Conservation (phyloP, 2,113 vertebrate species). For the Macaca mulatta region DNA sequence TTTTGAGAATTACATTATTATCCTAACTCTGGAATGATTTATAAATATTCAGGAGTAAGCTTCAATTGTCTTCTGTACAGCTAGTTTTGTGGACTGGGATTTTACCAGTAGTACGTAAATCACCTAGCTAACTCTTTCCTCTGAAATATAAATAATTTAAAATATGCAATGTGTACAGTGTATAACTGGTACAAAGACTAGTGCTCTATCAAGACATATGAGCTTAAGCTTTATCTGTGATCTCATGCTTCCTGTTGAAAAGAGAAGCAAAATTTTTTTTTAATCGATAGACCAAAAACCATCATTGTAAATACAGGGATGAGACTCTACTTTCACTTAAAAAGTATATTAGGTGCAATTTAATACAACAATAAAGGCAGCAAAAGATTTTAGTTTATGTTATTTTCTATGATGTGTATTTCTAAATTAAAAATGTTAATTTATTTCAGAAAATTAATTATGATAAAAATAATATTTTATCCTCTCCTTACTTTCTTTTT, state of each 20-base stretch:
- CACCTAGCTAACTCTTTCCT: constrained; percentile 78
- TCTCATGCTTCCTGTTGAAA: constrained; percentile 84
- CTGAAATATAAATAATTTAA: constrained; percentile 87
- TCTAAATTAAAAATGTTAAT: constrained; percentile 51
- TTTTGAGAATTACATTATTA: constrained; percentile 19
- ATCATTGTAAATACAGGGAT: constrained; percentile 58
- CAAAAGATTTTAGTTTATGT: neutral
- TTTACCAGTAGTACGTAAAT: constrained; percentile 78
- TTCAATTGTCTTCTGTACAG: constrained; percentile 69
- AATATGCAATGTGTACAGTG: constrained; percentile 67
- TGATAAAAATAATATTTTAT: constrained; percentile 41
- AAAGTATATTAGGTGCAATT: neutral
- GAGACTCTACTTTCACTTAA: constrained; percentile 57
- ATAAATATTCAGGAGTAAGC: neutral
- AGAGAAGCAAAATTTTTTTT: constrained; percentile 79
- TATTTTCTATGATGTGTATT: constrained; percentile 47
- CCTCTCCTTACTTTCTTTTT: constrained; percentile 46
- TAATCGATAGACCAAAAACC: constrained; percentile 81
- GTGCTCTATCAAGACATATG: constrained; percentile 71
- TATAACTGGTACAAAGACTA: constrained; percentile 74
- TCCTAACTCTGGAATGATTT: constrained; percentile 39
- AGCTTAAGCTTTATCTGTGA: constrained; percentile 78
- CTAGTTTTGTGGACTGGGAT: constrained; percentile 55
- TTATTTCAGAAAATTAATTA: constrained; percentile 45
- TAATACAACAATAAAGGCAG: constrained; percentile 33